phyloP scores from a whole-genome alignment of 1,140 invertebrate genomes.

The Hesperophylax magnus region DNA sequence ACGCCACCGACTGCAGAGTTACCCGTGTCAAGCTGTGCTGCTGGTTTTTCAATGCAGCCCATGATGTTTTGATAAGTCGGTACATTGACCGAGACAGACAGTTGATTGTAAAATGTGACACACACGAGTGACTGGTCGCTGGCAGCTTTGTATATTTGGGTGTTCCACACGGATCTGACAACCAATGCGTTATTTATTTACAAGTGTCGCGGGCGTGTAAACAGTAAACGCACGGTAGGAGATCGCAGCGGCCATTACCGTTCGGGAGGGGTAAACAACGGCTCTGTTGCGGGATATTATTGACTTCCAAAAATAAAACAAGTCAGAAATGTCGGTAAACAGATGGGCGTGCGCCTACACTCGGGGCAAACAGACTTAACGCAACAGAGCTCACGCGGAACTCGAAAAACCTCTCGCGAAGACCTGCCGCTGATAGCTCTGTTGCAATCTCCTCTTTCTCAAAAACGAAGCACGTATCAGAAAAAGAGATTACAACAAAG shows the following conservation, averaged over 20 bases:
- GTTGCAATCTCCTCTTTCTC: no score
- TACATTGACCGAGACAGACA: no score
- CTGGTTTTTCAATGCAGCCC: no score
- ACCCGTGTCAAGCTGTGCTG: no score
- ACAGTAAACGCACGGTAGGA: conserved; percentile 29
- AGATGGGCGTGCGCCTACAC: conserved; percentile 6
- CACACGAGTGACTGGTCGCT: background rate
- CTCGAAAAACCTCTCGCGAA: no score
- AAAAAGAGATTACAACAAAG: no score
- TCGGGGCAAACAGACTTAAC: background rate
- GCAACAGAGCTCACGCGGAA: no score
- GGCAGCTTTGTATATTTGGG: background rate
- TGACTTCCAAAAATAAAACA: conserved; percentile 40
- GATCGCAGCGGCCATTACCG: conserved; percentile 25
- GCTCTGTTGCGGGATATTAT: conserved; percentile 31
- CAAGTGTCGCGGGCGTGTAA: conserved; percentile 36
- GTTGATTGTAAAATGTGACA: no score
- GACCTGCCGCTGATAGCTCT: no score
- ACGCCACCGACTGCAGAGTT: no score
- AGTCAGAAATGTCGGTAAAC: conserved; percentile 33
- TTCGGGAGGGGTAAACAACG: conserved; percentile 23
- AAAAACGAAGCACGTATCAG: no score
- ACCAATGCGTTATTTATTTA: conserved; percentile 35
- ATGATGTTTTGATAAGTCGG: no score
- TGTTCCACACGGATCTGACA: conserved; percentile 19